Evolutionary conservation across 2,888 invertebrate genomes (phyloP).

Genomic region (Ashinkailepas kermadecensis): DNA sequence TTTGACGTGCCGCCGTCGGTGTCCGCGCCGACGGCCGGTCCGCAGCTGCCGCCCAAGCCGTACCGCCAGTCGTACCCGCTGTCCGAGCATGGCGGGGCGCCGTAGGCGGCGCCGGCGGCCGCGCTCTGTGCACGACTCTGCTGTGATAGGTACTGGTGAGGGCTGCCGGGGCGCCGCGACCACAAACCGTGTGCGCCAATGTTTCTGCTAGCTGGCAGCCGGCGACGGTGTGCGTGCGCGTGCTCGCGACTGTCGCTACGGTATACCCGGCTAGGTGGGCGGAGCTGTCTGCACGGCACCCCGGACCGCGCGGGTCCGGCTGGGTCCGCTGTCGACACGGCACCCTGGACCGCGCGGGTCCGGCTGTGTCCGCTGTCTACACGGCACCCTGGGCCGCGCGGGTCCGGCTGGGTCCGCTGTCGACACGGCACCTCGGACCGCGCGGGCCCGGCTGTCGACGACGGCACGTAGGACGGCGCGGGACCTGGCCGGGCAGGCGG

Average conservation of each 20-base stretch:
- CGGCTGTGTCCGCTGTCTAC: background rate
- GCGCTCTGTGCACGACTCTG: background rate
- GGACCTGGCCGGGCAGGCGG: background rate
- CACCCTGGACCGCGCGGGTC: background rate
- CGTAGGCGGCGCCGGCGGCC: background rate
- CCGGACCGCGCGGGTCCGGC: background rate
- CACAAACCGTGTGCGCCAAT: background rate
- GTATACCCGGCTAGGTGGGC: no score
- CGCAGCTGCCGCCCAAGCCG: conserved; percentile 17
- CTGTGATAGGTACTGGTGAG: conserved; percentile 13
- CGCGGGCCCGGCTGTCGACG: background rate
- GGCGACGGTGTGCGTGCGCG: no score
- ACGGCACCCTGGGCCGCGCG: no score
- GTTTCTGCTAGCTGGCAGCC: background rate
- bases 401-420: no score
- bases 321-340: background rate
- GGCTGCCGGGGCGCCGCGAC: no score
- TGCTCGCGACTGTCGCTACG: no score
- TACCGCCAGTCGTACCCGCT: conserved; percentile 1
- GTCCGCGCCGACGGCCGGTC: background rate
- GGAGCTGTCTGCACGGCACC: no score
- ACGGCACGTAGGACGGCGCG: background rate
- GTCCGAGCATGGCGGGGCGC: background rate
- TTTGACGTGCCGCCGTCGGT: background rate
- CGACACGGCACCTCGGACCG: no score